phyloP scores from a whole-genome alignment of 2,888 invertebrate genomes.

The Nemotelus nigrinus region DNA sequence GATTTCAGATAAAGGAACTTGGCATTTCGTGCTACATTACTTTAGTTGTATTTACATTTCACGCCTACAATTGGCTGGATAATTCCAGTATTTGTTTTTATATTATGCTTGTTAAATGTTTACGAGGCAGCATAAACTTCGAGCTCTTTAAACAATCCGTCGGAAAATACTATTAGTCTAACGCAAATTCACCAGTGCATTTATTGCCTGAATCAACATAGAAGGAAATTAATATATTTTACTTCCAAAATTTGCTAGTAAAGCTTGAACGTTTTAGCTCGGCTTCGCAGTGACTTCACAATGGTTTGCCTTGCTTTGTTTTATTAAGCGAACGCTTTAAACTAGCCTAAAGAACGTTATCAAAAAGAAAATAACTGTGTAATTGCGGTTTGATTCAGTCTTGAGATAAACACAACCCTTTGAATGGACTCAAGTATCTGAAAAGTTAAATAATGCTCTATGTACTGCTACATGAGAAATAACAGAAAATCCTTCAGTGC shows the following conservation, averaged over 20 bases:
- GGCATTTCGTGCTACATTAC: slow-evolving; percentile 15
- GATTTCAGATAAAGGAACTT: background rate
- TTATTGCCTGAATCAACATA: slow-evolving; percentile 30
- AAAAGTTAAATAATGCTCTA: too few species aligned
- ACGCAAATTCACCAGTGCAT: slow-evolving; percentile 26
- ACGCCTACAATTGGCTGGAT: background rate
- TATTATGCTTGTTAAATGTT: slow-evolving; percentile 25
- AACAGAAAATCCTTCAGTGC: too few species aligned
- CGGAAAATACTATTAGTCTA: slow-evolving; percentile 28
- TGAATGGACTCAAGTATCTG: too few species aligned
- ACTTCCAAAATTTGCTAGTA: slow-evolving; percentile 7
- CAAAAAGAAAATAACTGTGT: slow-evolving; percentile 14
- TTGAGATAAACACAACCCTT: background rate
- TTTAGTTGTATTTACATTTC: slow-evolving; percentile 9
- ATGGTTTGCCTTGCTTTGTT: background rate
- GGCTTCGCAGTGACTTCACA: background rate
- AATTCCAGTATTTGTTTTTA: slow-evolving; percentile 2
- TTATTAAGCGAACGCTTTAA: background rate
- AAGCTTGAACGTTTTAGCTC: background rate
- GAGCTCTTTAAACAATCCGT: too few species aligned
- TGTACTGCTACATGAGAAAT: too few species aligned
- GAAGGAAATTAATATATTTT: slow-evolving; percentile 35
- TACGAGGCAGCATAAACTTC: background rate
- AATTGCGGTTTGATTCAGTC: background rate
- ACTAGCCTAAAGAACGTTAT: slow-evolving; percentile 25